Percentiles rank a stretch among this genome's conserved stretches.
These are phyloP conservation scores for Drosophila sp. DNA, from an alignment of 1,140 invertebrate genomes.

Conservation along the genomic window DNA sequence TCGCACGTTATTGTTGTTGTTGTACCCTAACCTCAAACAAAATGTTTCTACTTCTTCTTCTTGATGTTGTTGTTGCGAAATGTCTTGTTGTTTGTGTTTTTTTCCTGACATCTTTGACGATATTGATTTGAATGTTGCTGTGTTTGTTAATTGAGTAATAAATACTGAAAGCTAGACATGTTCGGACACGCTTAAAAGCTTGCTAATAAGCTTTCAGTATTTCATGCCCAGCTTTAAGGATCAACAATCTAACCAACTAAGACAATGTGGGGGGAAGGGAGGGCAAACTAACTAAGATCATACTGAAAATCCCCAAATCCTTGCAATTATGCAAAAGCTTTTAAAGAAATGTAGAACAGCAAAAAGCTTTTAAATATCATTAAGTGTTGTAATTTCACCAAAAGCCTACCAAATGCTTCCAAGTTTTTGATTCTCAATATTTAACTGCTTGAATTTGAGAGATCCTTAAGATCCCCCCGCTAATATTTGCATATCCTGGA, in stretches of 20 bases:
- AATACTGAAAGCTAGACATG: conserved; percentile 75
- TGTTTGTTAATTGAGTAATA: conserved; percentile 43
- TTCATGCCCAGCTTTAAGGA: conserved; percentile 28
- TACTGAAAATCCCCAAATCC: not conserved
- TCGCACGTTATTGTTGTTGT: conserved; percentile 36
- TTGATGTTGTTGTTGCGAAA: conserved; percentile 48
- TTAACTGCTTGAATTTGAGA: not conserved
- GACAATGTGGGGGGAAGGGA: not conserved
- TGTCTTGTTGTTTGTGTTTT: conserved; percentile 37
- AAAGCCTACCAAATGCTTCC: conserved; percentile 23
- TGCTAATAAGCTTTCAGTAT: conserved; percentile 62
- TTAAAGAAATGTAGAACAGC: not conserved
- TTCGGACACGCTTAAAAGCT: conserved; percentile 61
- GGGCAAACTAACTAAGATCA: not conserved
- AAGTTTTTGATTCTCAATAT: conserved; percentile 1
- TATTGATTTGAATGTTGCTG: conserved; percentile 27
- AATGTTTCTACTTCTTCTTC: not conserved
- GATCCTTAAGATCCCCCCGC: not conserved
- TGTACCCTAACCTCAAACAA: conserved; percentile 45
- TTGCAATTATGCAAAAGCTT: not conserved
- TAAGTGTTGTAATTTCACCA: conserved; percentile 23
- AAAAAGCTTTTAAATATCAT: conserved; percentile 18
- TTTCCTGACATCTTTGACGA: conserved; percentile 2
- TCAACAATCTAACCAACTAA: conserved; percentile 5
- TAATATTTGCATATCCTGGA: not conserved